A percentile compares a stretch with the other conserved stretches of the same genome.
Conservation (phyloP, 2,797 vertebrate species). For the Acrossocheilus wenchowensis region DNA sequence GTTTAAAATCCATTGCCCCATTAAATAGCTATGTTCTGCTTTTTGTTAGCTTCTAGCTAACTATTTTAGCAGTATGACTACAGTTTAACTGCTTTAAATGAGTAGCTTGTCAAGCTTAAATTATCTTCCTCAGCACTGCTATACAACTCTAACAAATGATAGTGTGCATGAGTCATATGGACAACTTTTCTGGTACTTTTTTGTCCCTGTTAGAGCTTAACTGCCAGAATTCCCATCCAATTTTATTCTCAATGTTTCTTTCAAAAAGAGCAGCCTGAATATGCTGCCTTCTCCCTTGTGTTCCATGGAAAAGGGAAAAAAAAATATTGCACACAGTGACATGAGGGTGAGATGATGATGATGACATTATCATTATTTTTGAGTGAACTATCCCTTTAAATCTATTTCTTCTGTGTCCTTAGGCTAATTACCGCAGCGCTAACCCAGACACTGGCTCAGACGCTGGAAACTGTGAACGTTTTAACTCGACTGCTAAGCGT, state of each 20-base stretch:
- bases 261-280: slow-evolving; percentile 16
- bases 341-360: not conserved
- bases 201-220: not conserved
- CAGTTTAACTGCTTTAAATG: not conserved
- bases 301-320: not conserved
- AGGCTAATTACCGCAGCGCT: slow-evolving; percentile 12
- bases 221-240: not conserved
- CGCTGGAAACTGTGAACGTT: slow-evolving; percentile 29
- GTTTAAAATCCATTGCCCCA: not conserved
- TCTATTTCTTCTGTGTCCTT: slow-evolving; percentile 11
- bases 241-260: slow-evolving; percentile 4
- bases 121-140: not conserved
- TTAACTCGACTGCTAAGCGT: slow-evolving; percentile 10
- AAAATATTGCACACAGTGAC: not conserved
- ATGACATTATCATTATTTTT: slow-evolving; percentile 8
- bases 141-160: not conserved
- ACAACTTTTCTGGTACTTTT: not conserved
- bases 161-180: not conserved
- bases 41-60: not conserved
- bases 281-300: not conserved
- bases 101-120: not conserved
- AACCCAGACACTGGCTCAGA: slow-evolving; percentile 9
- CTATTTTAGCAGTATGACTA: not conserved
- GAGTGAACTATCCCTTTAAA: slow-evolving; percentile 3
- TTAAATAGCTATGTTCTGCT: not conserved